Evolutionary conservation across 2,113 vertebrate species (phyloP).

Genomic region (Mobula hypostoma): DNA sequence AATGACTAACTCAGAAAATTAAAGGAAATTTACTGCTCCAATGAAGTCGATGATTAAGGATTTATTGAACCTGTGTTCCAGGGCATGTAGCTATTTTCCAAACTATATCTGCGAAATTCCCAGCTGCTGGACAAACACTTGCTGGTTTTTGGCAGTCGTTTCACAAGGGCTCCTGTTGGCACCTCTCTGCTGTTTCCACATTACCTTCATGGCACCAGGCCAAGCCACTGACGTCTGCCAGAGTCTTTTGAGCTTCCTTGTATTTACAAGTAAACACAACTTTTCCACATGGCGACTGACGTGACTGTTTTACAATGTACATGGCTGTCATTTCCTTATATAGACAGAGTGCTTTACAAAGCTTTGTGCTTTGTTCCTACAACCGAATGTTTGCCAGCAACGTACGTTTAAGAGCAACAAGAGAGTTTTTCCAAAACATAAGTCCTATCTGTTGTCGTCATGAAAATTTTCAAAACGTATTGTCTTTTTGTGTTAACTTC

Average conservation of each 20-base stretch:
- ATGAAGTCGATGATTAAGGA: background rate
- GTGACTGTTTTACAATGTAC: background rate
- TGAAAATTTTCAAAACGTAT: background rate
- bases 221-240: background rate
- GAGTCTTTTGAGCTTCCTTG: background rate
- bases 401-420: background rate
- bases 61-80: background rate
- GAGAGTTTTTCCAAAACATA: background rate
- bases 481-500: too few relatives aligned
- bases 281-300: background rate
- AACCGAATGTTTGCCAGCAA: background rate
- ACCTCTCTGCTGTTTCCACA: conserved; percentile 24
- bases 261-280: conserved; percentile 30
- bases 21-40: background rate
- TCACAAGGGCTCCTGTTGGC: background rate
- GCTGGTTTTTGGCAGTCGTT: background rate
- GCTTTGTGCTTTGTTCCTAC: background rate
- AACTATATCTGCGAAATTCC: conserved; percentile 23
- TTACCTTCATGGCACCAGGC: background rate
- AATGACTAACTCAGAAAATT: background rate
- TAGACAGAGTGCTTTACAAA: background rate
- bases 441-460: background rate
- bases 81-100: background rate
- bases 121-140: conserved; percentile 3
- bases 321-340: background rate